phyloP scores from a whole-genome alignment of 30 jellyfish, hydroid and myxozoan species.

The Aurelia aurita complex sp. Pacific region DNA sequence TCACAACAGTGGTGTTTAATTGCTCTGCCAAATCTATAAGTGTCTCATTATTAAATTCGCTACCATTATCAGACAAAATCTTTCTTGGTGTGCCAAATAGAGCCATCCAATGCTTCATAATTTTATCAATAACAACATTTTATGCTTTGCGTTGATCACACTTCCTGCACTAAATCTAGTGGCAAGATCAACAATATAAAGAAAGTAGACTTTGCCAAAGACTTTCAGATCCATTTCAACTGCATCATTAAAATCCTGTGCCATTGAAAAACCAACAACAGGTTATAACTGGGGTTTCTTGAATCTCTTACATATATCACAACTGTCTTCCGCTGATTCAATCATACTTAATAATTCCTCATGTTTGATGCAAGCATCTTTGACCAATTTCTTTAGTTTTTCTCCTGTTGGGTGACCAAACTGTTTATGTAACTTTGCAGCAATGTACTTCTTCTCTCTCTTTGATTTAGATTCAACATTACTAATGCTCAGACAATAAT shows the following conservation, averaged over 20 bases:
- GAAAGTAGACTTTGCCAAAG: too few species aligned
- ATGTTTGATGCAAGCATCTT: conserved; percentile 1
- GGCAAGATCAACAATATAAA: too few species aligned
- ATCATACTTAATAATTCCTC: not conserved
- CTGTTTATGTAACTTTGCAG: conserved; percentile 12
- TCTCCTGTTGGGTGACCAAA: conserved; percentile 31
- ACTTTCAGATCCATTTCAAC: too few species aligned
- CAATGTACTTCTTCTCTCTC: not conserved
- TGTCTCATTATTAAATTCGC: conserved; percentile 32
- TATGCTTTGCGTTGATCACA: too few species aligned
- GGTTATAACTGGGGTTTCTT: not conserved
- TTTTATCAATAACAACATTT: too few species aligned
- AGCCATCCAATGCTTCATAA: too few species aligned
- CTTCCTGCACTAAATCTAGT: too few species aligned
- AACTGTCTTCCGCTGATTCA: not conserved
- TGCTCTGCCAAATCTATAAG: conserved; percentile 25
- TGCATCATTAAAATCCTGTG: too few species aligned
- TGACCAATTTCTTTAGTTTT: conserved; percentile 5
- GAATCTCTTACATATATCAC: not conserved
- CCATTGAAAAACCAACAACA: too few species aligned
- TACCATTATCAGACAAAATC: conserved; percentile 48
- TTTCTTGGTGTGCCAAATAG: conserved; percentile 15
- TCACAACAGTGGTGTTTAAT: not conserved
- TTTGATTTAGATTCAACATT: too few species aligned
- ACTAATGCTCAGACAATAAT: too few species aligned